Conservation (phyloP, 1,140 invertebrate genomes). For the Drosophila miranda region DNA sequence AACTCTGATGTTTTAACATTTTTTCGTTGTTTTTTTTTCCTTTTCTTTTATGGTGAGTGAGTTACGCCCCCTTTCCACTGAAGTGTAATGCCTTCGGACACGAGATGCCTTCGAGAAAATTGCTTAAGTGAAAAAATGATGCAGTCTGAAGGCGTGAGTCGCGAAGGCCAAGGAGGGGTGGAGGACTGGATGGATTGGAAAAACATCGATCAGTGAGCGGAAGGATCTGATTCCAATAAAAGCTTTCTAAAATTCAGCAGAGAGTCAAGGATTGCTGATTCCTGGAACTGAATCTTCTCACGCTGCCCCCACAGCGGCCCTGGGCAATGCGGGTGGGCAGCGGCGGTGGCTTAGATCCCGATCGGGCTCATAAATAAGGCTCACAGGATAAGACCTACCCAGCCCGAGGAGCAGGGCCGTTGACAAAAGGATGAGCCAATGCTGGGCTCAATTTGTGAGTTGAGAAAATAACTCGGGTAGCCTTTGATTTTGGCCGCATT, state of each 20-base stretch:
- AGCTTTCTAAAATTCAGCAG: conserved; percentile 1
- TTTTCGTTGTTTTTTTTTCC: conserved; percentile 16
- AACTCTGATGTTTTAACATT: conserved; percentile 53
- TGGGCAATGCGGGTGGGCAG: conserved; percentile 57
- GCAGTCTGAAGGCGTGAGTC: conserved; percentile 6
- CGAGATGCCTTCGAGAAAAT: conserved; percentile 71
- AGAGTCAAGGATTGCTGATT: conserved; percentile 12
- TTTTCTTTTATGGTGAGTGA: conserved; percentile 27
- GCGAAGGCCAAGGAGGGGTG: not conserved
- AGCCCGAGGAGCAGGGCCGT: conserved; percentile 1
- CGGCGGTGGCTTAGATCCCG: conserved; percentile 40
- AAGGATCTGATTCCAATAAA: no score
- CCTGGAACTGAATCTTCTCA: conserved; percentile 64
- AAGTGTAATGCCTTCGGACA: conserved; percentile 74
- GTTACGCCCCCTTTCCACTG: conserved; percentile 33
- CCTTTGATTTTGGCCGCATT: conserved; percentile 51
- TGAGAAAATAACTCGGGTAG: conserved; percentile 71
- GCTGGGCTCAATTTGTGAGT: conserved; percentile 74
- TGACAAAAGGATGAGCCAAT: conserved; percentile 51
- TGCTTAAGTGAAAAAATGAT: conserved; percentile 61
- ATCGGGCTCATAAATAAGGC: conserved; percentile 63
- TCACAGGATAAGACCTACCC: conserved; percentile 33
- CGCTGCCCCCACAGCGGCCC: conserved; percentile 30
- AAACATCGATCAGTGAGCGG: conserved; percentile 7
- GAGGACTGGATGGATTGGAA: conserved; percentile 29